Evolutionary conservation across 2,113 vertebrate species (phyloP).

Genomic region (rat (Rattus norvegicus)): DNA sequence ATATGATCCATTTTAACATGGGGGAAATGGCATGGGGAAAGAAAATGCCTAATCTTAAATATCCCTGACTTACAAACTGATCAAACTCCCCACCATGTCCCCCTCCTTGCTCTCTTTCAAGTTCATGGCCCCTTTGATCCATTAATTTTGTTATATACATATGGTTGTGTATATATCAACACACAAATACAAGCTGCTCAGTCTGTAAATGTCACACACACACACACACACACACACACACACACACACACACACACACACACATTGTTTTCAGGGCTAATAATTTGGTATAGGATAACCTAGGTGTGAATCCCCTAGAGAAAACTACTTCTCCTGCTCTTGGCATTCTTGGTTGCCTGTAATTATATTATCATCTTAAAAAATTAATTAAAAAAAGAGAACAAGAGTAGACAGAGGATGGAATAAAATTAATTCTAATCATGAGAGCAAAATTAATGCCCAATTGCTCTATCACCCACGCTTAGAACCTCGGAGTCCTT

Average conservation of each 20-base stretch:
- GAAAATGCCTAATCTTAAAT: background rate
- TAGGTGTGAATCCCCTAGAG: background rate
- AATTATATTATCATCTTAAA: background rate
- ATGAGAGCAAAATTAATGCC: slow-evolving; percentile 8
- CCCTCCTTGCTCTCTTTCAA: background rate
- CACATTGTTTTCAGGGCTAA: background rate
- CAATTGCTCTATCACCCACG: background rate
- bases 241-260: background rate
- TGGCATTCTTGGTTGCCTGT: background rate
- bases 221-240: background rate
- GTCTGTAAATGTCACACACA: background rate
- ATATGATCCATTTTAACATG: background rate
- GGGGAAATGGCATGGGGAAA: background rate
- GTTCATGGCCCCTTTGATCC: too few species aligned
- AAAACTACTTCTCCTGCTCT: background rate
- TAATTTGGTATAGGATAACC: background rate
- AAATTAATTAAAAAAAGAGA: background rate
- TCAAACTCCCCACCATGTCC: background rate
- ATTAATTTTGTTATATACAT: background rate
- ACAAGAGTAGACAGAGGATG: background rate
- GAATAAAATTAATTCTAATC: slow-evolving; percentile 39
- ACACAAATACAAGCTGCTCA: background rate
- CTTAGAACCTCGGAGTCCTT: slow-evolving; percentile 6
- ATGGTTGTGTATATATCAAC: too few species aligned
- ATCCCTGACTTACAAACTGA: background rate